A percentile compares a stretch with the other conserved stretches of the same genome.
phyloP scores from a whole-genome alignment of 1,140 invertebrate genomes.

The Limonius californicus region DNA sequence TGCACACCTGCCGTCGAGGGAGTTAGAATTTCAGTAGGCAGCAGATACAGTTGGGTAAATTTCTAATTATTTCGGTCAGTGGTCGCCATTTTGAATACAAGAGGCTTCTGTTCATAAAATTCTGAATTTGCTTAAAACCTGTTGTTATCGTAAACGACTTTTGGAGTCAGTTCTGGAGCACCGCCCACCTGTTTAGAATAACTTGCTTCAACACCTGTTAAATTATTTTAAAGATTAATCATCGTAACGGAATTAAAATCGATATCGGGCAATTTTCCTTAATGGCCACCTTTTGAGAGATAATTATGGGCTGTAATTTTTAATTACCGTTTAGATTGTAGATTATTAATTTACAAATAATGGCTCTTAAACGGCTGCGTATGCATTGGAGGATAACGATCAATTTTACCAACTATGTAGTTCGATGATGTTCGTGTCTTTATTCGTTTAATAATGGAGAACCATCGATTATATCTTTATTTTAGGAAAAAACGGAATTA shows the following conservation, averaged over 20 bases:
- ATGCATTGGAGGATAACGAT: neutral
- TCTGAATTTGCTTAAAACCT: no score
- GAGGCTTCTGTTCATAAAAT: no score
- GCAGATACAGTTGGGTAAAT: neutral
- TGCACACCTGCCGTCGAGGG: neutral
- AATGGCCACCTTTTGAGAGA: neutral
- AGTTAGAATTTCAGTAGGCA: neutral
- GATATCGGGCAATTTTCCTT: neutral
- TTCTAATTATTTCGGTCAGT: neutral
- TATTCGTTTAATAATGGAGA: no score
- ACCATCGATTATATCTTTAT: neutral
- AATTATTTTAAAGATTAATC: neutral
- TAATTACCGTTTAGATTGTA: neutral
- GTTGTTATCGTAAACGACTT: no score
- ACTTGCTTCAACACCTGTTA: neutral
- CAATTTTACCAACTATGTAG: neutral
- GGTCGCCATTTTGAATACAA: no score
- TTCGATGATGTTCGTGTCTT: neutral
- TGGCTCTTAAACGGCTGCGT: neutral
- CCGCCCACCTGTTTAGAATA: neutral
- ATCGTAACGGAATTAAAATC: neutral
- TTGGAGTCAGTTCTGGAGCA: no score
- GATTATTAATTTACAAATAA: slow-evolving; percentile 2
- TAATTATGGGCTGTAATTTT: neutral
- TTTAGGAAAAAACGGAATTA: neutral